Evolutionary conservation across 2,797 vertebrate genomes (phyloP).

Genomic region (Sebastes minor): DNA sequence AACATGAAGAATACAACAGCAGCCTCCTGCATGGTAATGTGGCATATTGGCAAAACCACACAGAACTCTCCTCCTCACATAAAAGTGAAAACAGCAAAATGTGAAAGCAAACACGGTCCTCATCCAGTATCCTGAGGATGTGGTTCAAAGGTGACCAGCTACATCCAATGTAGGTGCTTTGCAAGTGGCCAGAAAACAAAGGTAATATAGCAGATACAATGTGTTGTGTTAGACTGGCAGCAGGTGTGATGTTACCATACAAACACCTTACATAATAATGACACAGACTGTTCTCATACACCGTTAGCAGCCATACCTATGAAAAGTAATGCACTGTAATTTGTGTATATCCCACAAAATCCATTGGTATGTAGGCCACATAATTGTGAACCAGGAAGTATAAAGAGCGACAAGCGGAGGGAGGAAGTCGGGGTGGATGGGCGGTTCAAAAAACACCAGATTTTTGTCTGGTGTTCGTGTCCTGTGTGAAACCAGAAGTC

Average conservation of each 20-base stretch:
- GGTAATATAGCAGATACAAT: neutral
- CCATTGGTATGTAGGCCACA: neutral
- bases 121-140: neutral
- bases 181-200: neutral
- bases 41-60: neutral
- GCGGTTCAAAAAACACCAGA: too few species aligned
- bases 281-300: neutral
- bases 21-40: slow-evolving; percentile 7
- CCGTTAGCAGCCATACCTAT: neutral
- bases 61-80: neutral
- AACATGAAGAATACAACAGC: neutral
- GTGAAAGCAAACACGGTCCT: neutral
- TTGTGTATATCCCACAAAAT: neutral
- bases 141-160: neutral
- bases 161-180: neutral
- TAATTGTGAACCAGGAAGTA: too few species aligned
- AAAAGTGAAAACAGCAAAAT: neutral
- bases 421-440: too few species aligned
- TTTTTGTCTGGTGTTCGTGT: too few species aligned
- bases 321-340: neutral
- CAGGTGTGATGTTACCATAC: neutral
- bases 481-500: too few species aligned
- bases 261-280: neutral
- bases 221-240: neutral
- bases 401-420: too few species aligned